Base-by-base conservation (phyloP, 2,888 invertebrate genomes). In the Apotomis capreana region DNA sequence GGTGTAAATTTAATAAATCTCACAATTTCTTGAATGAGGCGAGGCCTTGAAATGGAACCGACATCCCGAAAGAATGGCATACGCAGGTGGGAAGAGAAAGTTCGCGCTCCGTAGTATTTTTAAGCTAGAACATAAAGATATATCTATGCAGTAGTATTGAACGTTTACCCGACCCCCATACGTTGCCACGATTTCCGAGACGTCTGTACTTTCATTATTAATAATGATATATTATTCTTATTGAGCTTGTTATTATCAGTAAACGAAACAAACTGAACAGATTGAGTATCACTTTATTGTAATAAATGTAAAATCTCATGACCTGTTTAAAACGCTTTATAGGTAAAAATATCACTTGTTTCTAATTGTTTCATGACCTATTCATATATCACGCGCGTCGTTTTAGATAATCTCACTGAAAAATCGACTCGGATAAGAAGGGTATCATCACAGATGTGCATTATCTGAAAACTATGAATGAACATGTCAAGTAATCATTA, bases 261-360 rank as follows among this genome's bases (percentile, higher is more conserved):
- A 62, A 68, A 13, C 13, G 55, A 69, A 68, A 72, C 58, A 61
- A 68, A 36, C 52, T 5, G 6, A 71, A 61, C 62, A 52, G 68
- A 62, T 72, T 68, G 63, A 72, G 68, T 72, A 72, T 72, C 71
- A 72, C 52, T 72, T 72, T 72, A 72, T 72, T 72, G 72, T 72
- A 72, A 72, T 72, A 68, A 72, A 68, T 72, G 68, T 68, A 72
- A 68, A 72, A 72, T 72, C 68, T 68, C 68, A 72, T 68, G 68
- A 72, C 63, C 72, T 72, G 72, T 72, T 72, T 54, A 57, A 68
- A 72, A 72, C 72, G 36, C 58, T 72, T 68, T 36, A 51, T 68
- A 63, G 72, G 68, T 68, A 72, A 54, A 72, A 63, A 63, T 68
- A 63, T 72, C 68, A 72, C 58, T 68, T 63, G 68, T 52, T 59